Evolutionary conservation across 2,888 invertebrate species (phyloP).

Genomic region (Lasiommata megera): DNA sequence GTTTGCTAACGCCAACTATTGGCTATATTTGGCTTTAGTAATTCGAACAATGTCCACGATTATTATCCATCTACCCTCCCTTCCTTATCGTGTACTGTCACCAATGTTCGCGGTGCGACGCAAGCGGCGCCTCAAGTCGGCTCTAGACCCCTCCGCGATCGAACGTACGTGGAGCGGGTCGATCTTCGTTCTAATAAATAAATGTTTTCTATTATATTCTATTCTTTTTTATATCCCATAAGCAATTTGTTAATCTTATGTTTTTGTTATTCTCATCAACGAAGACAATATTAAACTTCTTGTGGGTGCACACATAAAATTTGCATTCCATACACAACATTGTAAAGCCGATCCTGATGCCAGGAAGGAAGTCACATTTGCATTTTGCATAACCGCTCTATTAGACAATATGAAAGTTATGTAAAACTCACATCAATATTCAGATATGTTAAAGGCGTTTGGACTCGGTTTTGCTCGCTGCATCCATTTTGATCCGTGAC

Average conservation of each 20-base stretch:
- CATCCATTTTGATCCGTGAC: conserved; percentile 47
- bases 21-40: too few relatives aligned
- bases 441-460: conserved; percentile 24
- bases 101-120: too few relatives aligned
- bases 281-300: conserved; percentile 1
- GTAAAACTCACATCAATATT: conserved; percentile 27
- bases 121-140: too few relatives aligned
- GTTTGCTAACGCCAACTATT: too few relatives aligned
- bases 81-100: too few relatives aligned
- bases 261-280: background rate
- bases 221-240: background rate
- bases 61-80: too few relatives aligned
- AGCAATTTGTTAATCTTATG: background rate
- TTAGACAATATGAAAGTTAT: conserved; percentile 22
- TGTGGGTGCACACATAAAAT: conserved; percentile 8
- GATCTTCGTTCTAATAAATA: too few relatives aligned
- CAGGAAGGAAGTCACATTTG: conserved; percentile 20
- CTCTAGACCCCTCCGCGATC: too few relatives aligned
- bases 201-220: too few relatives aligned
- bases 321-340: conserved; percentile 11
- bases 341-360: conserved; percentile 12
- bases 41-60: too few relatives aligned
- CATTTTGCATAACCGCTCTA: conserved; percentile 21
- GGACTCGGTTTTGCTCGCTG: conserved; percentile 34
- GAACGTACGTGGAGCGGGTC: too few relatives aligned